Conservation (phyloP, 2,888 invertebrate species). For the Torymus aiolomorphi region DNA sequence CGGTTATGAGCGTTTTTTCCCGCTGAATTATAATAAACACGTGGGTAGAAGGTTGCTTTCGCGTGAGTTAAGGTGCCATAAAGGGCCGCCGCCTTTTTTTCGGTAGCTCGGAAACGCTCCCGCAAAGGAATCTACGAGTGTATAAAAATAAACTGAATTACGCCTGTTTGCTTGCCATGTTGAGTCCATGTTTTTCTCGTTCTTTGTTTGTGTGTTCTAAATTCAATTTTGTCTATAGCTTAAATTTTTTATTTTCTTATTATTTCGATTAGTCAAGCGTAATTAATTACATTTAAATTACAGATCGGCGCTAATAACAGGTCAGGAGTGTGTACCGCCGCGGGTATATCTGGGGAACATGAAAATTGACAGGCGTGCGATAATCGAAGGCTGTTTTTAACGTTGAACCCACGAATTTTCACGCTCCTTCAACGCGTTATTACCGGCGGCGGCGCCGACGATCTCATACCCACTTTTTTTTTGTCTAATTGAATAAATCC, state of each 20-base stretch:
- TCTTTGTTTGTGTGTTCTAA: no score
- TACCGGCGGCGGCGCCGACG: no score
- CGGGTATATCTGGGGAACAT: neutral
- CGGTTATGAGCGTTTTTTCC: neutral
- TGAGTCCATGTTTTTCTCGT: neutral
- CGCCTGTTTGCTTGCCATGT: neutral
- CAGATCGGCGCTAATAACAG: neutral
- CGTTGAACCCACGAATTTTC: conserved; percentile 6
- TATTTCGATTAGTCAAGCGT: no score
- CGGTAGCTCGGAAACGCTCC: conserved; percentile 11
- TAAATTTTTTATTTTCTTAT: no score
- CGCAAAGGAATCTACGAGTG: conserved; percentile 17
- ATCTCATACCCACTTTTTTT: no score
- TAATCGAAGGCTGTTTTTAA: no score
- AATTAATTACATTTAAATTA: neutral
- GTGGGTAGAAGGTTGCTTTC: neutral
- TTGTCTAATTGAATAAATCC: no score
- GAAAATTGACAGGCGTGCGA: neutral
- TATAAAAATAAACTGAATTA: conserved; percentile 17
- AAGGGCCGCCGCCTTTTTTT: conserved; percentile 18
- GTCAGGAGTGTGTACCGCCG: neutral
- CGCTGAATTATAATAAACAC: conserved; percentile 32
- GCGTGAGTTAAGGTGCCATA: conserved; percentile 27
- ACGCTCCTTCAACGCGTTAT: neutral
- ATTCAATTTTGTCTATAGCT: no score